These are phyloP conservation scores for Picus viridis DNA, from an alignment of 2,797 vertebrate species.

Conservation along the genomic window DNA sequence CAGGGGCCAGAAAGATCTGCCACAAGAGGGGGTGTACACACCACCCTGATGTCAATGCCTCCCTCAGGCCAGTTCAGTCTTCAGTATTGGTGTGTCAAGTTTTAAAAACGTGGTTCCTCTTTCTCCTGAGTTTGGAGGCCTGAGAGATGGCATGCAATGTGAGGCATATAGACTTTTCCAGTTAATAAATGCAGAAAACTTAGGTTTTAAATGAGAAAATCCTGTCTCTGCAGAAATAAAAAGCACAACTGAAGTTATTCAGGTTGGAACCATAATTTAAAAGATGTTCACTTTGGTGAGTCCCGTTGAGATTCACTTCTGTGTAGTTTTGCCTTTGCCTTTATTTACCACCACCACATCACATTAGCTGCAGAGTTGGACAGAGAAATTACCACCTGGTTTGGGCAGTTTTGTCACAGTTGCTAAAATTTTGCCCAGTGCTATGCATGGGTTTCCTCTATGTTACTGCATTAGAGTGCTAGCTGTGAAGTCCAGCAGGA, in stretches of 20 bases:
- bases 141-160: neutral
- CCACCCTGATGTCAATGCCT: neutral
- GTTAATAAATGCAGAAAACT: neutral
- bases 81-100: neutral
- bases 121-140: neutral
- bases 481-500: neutral
- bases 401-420: neutral
- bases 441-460: neutral
- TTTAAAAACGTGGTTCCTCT: neutral
- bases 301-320: neutral
- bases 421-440: neutral
- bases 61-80: neutral
- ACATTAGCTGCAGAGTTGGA: neutral
- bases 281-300: neutral
- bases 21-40: slow-evolving; percentile 24
- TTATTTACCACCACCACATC: neutral
- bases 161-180: neutral
- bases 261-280: neutral
- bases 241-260: neutral
- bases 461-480: neutral
- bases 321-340: neutral
- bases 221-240: neutral
- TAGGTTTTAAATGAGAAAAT: neutral
- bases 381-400: neutral
- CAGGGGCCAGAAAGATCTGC: neutral